These are phyloP conservation scores for Chaenocephalus aceratus DNA, from an alignment of 2,113 vertebrate genomes.

Conservation along the genomic window DNA sequence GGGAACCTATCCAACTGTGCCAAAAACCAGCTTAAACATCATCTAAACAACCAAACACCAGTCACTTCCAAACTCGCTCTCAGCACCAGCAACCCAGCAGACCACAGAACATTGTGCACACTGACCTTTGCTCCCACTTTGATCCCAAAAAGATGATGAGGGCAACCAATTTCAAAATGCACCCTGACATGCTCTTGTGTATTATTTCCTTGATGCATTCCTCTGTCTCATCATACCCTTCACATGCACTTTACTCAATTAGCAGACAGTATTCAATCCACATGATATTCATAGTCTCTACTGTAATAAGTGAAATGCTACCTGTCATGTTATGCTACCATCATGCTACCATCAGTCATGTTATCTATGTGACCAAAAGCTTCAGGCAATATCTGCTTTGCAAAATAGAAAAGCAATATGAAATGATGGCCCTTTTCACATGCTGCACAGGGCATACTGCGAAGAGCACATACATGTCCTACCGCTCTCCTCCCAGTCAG, in stretches of 20 bases:
- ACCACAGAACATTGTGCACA: not conserved
- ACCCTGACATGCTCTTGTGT: not conserved
- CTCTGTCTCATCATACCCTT: not conserved
- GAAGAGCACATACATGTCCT: not conserved
- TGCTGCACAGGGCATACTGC: not conserved
- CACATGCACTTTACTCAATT: not conserved
- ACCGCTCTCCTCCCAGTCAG: not conserved
- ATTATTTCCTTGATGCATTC: not conserved
- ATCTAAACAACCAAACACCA: no score
- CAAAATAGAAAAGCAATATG: no score
- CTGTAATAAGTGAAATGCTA: not conserved
- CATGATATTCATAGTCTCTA: not conserved
- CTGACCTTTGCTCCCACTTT: not conserved
- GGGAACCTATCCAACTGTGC: no score
- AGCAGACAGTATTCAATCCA: not conserved
- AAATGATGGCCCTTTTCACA: not conserved
- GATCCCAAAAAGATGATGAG: slow-evolving; percentile 15
- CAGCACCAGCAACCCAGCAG: no score
- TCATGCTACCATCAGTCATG: no score
- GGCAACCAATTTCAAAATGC: not conserved
- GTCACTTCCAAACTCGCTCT: no score
- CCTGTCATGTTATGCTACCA: not conserved
- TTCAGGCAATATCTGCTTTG: no score
- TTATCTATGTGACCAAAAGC: no score
- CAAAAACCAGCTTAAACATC: no score